Percentiles rank a stretch among this genome's conserved stretches.
Evolutionary conservation across 2,113 vertebrate species (phyloP).

Genomic region (Eleginops maclovinus): DNA sequence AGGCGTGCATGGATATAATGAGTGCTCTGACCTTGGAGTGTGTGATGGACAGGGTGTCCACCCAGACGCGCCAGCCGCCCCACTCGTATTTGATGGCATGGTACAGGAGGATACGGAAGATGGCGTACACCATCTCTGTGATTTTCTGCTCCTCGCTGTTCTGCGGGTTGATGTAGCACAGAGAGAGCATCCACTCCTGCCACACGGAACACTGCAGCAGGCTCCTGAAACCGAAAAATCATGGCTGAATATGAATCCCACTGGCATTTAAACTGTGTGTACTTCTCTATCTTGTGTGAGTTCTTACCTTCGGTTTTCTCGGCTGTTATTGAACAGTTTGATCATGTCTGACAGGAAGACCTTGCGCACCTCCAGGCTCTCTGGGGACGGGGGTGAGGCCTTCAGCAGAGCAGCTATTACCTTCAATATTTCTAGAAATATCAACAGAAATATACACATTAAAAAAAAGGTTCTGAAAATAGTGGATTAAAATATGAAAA

Average conservation of each 20-base stretch:
- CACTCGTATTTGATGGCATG: constrained; percentile 98
- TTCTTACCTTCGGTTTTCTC: constrained; percentile 95
- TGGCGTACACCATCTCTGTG: constrained; percentile 98
- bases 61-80: constrained; percentile 99
- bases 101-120: constrained; percentile 98
- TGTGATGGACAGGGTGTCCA: constrained; percentile 97
- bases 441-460: constrained; percentile 29
- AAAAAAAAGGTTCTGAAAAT: not conserved
- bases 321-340: constrained; percentile 98
- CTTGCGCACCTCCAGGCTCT: constrained; percentile 92
- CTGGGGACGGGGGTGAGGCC: constrained; percentile 87
- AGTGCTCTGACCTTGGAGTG: constrained; percentile 93
- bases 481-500: constrained; percentile 20
- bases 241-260: constrained; percentile 17
- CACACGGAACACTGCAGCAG: constrained; percentile 98
- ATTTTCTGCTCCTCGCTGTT: constrained; percentile 97
- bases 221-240: constrained; percentile 85
- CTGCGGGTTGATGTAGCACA: constrained; percentile 93
- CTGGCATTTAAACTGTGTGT: constrained; percentile 5
- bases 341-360: constrained; percentile 99
- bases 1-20: constrained; percentile 41
- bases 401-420: constrained; percentile 93
- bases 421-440: constrained; percentile 92
- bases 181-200: constrained; percentile 99
- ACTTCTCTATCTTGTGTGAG: not conserved